These are phyloP conservation scores for Metacarcinus magister DNA, from an alignment of 2,888 invertebrate genomes.

Conservation along the genomic window DNA sequence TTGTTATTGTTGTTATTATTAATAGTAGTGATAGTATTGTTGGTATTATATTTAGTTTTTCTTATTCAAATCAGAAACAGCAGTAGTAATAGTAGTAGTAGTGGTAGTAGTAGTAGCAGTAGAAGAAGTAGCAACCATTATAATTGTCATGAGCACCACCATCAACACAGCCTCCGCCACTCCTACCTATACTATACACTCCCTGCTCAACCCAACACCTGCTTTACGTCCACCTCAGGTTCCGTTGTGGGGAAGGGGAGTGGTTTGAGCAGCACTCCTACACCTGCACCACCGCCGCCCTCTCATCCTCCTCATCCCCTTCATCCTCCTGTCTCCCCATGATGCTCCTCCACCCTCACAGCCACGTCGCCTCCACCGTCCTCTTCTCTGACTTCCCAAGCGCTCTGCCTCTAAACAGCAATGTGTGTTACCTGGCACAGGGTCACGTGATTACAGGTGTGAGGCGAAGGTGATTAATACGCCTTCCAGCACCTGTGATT, in stretches of 20 bases:
- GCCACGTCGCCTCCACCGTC: constrained; percentile 12
- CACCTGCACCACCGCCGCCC: constrained; percentile 53
- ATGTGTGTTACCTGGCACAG: constrained; percentile 55
- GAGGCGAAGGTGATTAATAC: constrained; percentile 37
- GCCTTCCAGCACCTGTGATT: neutral
- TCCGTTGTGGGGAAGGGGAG: constrained; percentile 63
- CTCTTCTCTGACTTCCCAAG: constrained; percentile 65
- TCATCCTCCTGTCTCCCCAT: neutral
- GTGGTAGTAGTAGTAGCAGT: neutral
- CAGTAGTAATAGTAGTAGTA: neutral
- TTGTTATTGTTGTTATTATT: too few relatives aligned
- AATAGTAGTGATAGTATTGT: neutral
- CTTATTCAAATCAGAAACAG: neutral
- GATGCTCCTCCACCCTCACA: constrained; percentile 51
- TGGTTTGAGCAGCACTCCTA: constrained; percentile 64
- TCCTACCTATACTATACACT: neutral
- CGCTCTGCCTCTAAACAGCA: neutral
- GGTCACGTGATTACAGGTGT: constrained; percentile 60
- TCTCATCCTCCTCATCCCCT: constrained; percentile 47
- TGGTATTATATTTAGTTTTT: neutral
- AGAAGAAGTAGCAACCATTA: neutral
- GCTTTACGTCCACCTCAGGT: constrained; percentile 26
- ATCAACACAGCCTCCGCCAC: neutral
- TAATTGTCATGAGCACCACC: neutral
- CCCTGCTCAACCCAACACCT: neutral